Percentiles rank a stretch among this genome's conserved stretches.
Conservation (phyloP, 2,888 invertebrate genomes). For the Cryptus viduatorius region DNA sequence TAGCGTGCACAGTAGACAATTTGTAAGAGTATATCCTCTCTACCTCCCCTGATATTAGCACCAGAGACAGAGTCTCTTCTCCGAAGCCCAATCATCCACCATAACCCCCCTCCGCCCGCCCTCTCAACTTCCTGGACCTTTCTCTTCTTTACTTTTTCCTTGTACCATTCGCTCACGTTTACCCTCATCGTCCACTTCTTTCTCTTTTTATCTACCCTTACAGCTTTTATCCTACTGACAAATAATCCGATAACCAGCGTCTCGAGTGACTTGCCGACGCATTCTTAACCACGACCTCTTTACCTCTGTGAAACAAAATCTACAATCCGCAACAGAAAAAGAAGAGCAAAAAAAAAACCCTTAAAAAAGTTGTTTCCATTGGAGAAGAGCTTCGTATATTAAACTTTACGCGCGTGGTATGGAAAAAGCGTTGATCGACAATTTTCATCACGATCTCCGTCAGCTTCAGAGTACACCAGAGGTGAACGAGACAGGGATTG, state of each 20-base stretch:
- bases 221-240: slow-evolving; percentile 51
- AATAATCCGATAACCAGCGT: slow-evolving; percentile 55
- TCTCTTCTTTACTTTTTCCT: slow-evolving; percentile 37
- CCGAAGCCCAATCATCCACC: slow-evolving; percentile 58
- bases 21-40: slow-evolving; percentile 83
- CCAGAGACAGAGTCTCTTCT: slow-evolving; percentile 53
- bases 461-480: slow-evolving; percentile 16
- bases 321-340: background rate
- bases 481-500: slow-evolving; percentile 50
- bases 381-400: background rate
- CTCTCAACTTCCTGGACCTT: slow-evolving; percentile 20
- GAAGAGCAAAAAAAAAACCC: background rate
- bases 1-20: slow-evolving; percentile 78
- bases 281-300: background rate
- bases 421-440: slow-evolving; percentile 46
- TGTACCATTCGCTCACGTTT: slow-evolving; percentile 4
- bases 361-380: background rate
- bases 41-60: slow-evolving; percentile 78
- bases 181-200: slow-evolving; percentile 29
- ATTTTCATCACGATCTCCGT: slow-evolving; percentile 44
- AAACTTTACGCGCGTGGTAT: background rate
- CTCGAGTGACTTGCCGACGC: slow-evolving; percentile 41
- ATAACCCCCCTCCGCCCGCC: no score
- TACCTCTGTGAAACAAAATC: slow-evolving; percentile 19
- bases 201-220: slow-evolving; percentile 34